Evolutionary conservation across 2,113 vertebrate species (phyloP), one percentile per base, ranked within the genome.

Genomic region (Lycaon pictus): DNA sequence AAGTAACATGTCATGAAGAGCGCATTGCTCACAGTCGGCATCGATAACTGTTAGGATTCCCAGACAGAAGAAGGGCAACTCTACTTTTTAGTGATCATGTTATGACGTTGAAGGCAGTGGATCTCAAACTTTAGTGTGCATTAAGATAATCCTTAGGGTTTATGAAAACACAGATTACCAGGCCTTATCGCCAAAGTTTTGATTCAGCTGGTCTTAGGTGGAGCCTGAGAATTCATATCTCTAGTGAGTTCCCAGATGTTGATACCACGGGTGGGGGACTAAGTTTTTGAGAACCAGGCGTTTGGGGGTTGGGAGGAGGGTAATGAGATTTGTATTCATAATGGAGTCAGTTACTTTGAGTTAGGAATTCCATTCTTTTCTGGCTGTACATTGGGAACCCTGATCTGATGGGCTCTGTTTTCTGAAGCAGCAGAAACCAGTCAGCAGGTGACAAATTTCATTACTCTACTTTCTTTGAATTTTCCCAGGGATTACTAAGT

Each of bases 391-490:
- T 97, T 96, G 90, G 85, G 90, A 96, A 79, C 71, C 55, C 11
- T 32, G 10, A 11, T 93, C 56, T 71, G 29, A n/a, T 65, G 32
- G 76, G 43, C n/a, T 51, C 6, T 98, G 79, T 98, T 98, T 97
- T 96, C 55, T 82, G 79, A 96, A 84, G 95, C 82, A 91, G 95
- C 85, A 95, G 87, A 90, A 97, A 84, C 90, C 65, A 96, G 82
- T 97, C 92, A 96, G 95, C 95, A 97, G 96, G 97, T 98, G 97
- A 97, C 95, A 96, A 72, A 94, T 96, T 92, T 69, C 97, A 86
- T 87, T 97, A 89, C 17, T 58, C 13, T 29, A 8, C 67, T 98
- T 96, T 29, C 60, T 98, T 98, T 98, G 97, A 97, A 83, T 83
- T 85, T 97, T 98, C 94, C 96, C 96, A 97, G 93, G 55, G 91